Evolutionary conservation across 2,797 vertebrate genomes (phyloP).

Genomic region (Muscicapa striata): DNA sequence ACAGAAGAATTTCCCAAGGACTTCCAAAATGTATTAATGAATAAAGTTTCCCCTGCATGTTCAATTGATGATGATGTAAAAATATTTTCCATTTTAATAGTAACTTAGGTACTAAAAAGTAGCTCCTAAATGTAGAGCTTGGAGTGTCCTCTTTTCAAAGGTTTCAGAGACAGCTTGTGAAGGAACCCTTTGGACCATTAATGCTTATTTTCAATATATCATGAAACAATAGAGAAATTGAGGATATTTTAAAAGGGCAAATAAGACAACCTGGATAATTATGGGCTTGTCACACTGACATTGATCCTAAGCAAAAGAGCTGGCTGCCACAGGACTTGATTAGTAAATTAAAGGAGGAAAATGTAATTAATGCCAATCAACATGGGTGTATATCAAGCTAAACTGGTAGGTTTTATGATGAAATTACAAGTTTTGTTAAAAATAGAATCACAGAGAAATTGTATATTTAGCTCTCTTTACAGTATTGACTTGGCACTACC

Average conservation of each 20-base stretch:
- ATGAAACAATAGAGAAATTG: background rate
- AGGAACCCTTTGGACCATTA: background rate
- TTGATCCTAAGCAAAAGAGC: slow-evolving; percentile 16
- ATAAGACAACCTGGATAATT: background rate
- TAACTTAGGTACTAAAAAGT: background rate
- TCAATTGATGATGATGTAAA: background rate
- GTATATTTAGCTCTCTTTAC: background rate
- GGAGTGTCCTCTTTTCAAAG: background rate
- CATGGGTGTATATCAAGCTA: background rate
- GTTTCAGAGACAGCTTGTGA: background rate
- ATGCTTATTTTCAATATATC: background rate
- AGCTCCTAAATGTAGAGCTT: background rate
- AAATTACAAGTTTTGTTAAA: slow-evolving; percentile 1
- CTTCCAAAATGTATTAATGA: background rate
- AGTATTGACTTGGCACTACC: background rate
- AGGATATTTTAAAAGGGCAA: slow-evolving; percentile 19
- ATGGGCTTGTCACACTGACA: background rate
- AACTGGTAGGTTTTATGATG: background rate
- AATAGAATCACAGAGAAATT: background rate
- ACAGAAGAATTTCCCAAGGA: background rate
- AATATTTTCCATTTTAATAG: background rate
- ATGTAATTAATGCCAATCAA: background rate
- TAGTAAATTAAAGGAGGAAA: slow-evolving; percentile 13
- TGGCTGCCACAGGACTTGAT: background rate
- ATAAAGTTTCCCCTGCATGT: background rate